Evolutionary conservation across 2,888 invertebrate genomes (phyloP).

Genomic region (Drosophila hawaiiensis): DNA sequence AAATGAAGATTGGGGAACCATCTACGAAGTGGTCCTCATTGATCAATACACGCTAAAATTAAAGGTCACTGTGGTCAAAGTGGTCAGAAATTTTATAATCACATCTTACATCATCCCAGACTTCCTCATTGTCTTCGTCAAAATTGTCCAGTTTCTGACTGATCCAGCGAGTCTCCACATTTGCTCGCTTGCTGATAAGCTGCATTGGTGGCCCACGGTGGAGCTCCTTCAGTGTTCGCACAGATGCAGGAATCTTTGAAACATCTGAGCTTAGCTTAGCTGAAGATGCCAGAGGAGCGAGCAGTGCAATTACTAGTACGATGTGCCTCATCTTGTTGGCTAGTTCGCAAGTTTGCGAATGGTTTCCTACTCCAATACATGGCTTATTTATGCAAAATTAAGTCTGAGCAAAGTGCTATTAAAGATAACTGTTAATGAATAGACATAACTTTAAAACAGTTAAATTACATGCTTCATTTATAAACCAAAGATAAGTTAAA

Average conservation of each 20-base stretch:
- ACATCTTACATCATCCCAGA: constrained; percentile 85
- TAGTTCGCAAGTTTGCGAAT: constrained; percentile 51
- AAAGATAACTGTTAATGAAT: constrained; percentile 41
- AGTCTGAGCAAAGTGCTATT: neutral
- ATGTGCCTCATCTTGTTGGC: constrained; percentile 52
- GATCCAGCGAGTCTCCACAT: constrained; percentile 84
- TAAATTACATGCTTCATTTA: constrained; percentile 17
- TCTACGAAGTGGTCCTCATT: constrained; percentile 84
- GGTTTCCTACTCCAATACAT: constrained; percentile 38
- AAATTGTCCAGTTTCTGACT: constrained; percentile 87
- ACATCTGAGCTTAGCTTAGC: constrained; percentile 18
- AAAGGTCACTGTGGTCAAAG: no score
- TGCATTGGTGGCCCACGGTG: constrained; percentile 48
- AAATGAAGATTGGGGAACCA: constrained; percentile 87
- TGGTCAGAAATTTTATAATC: neutral
- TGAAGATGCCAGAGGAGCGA: constrained; percentile 39
- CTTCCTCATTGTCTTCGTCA: constrained; percentile 86
- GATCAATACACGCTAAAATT: constrained; percentile 85
- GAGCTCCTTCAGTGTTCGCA: constrained; percentile 41
- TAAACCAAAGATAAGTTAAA: constrained; percentile 43
- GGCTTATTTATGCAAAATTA: constrained; percentile 61
- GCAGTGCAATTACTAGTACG: constrained; percentile 31
- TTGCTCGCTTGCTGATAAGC: constrained; percentile 20
- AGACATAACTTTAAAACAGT: constrained; percentile 37
- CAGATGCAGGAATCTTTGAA: constrained; percentile 38